These are phyloP conservation scores for Apostichopus leukothele DNA, from an alignment of 53 echinoderm and acorn worm species.

Conservation along the genomic window DNA sequence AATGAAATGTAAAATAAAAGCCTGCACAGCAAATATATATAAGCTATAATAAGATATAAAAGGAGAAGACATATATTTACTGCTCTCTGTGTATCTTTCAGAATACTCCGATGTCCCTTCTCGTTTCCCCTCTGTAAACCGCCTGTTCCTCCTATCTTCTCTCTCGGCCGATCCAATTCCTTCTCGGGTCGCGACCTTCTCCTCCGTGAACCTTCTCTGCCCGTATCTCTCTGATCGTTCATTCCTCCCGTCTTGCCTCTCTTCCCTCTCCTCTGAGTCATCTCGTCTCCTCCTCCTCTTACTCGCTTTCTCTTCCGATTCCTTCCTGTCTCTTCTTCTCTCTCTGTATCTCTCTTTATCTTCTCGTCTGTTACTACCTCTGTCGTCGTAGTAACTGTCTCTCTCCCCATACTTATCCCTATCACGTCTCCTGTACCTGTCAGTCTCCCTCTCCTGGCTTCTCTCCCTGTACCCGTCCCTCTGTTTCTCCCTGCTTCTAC, in stretches of 20 bases:
- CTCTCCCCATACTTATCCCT: not conserved
- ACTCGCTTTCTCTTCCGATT: not conserved
- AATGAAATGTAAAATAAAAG: too few relatives aligned
- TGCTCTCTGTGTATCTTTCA: not conserved
- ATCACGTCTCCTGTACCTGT: conserved; percentile 5
- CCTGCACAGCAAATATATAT: too few relatives aligned
- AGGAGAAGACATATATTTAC: too few relatives aligned
- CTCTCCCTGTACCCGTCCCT: conserved; percentile 42
- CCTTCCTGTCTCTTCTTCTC: not conserved
- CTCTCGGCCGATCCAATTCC: not conserved
- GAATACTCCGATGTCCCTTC: not conserved
- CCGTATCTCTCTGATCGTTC: not conserved
- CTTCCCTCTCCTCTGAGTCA: too few relatives aligned
- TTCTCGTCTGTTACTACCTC: not conserved
- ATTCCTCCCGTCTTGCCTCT: too few relatives aligned
- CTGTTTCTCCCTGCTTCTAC: conserved; percentile 52
- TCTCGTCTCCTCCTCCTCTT: not conserved
- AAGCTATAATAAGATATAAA: too few relatives aligned
- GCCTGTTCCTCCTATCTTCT: not conserved
- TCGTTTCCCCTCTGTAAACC: not conserved
- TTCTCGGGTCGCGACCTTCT: not conserved
- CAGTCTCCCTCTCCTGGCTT: conserved; percentile 1
- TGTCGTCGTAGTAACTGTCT: not conserved
- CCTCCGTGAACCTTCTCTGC: not conserved
- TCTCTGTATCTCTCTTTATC: conserved; percentile 14